These are phyloP conservation scores for Phyllotreta striolata DNA, from an alignment of 2,888 invertebrate species.

Conservation along the genomic window DNA sequence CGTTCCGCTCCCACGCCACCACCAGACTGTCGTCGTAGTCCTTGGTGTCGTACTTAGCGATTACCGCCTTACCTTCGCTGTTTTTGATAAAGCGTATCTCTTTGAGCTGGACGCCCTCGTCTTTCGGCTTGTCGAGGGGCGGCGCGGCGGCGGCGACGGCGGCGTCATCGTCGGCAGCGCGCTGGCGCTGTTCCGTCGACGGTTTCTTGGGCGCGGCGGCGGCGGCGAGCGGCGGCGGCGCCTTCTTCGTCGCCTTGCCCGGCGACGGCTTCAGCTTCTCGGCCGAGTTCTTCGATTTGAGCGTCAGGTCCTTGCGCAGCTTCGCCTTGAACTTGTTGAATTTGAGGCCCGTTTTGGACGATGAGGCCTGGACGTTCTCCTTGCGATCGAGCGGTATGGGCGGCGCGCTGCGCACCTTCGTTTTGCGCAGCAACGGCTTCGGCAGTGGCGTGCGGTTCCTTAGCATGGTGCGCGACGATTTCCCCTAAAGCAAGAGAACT, in stretches of 20 bases:
- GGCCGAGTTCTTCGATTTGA: slow-evolving; percentile 48
- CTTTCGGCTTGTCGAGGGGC: slow-evolving; percentile 31
- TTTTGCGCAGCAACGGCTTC: slow-evolving; percentile 44
- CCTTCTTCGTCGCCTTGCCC: slow-evolving; percentile 24
- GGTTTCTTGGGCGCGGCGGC: slow-evolving; percentile 38
- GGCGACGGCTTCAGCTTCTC: slow-evolving; percentile 39
- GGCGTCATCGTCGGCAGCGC: slow-evolving; percentile 22
- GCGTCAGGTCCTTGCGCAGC: slow-evolving; percentile 46
- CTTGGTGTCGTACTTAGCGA: slow-evolving; percentile 55
- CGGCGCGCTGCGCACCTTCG: slow-evolving; percentile 39
- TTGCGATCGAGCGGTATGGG: slow-evolving; percentile 55
- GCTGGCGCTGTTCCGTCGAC: slow-evolving; percentile 28
- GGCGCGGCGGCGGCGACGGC: slow-evolving; percentile 25
- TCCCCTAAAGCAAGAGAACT: slow-evolving; percentile 57
- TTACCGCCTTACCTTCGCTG: slow-evolving; percentile 55
- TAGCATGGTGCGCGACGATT: slow-evolving; percentile 47
- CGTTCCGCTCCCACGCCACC: slow-evolving; percentile 55
- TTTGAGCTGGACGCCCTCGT: slow-evolving; percentile 51
- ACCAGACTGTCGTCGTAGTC: slow-evolving; percentile 55
- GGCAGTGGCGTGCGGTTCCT: slow-evolving; percentile 49
- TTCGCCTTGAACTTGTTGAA: slow-evolving; percentile 50
- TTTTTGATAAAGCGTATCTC: slow-evolving; percentile 59
- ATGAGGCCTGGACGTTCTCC: slow-evolving; percentile 56
- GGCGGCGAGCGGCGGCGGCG: slow-evolving; percentile 12
- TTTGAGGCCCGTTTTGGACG: slow-evolving; percentile 47